Conservation (phyloP, 2,888 invertebrate genomes). For the Tubulanus polymorphus region DNA sequence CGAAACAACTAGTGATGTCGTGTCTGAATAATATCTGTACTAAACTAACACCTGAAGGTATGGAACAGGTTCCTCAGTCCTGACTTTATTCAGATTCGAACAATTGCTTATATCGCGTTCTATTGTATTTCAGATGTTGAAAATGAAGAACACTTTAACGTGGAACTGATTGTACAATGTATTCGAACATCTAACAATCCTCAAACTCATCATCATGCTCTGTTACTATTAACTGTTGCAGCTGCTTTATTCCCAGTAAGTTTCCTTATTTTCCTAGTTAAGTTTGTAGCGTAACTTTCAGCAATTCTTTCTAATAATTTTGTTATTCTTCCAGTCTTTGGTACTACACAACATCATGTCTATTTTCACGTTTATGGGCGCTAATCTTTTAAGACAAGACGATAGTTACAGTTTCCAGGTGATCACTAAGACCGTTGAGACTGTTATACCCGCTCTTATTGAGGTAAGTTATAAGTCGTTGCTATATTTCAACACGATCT, state of each 20-base stretch:
- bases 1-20: constrained; percentile 79
- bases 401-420: constrained; percentile 93
- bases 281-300: neutral
- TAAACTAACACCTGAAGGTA: neutral
- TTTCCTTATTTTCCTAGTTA: constrained; percentile 11
- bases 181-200: constrained; percentile 87
- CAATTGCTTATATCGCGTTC: neutral
- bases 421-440: constrained; percentile 82
- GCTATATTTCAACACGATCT: neutral
- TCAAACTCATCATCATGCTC: constrained; percentile 90
- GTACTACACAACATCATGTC: constrained; percentile 92
- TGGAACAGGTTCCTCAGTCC: too few relatives aligned
- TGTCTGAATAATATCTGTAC: constrained; percentile 60
- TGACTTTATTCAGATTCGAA: too few relatives aligned
- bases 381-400: constrained; percentile 85
- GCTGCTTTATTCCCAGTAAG: constrained; percentile 70
- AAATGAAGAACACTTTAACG: constrained; percentile 47
- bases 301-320: constrained; percentile 1
- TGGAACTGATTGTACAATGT: constrained; percentile 80
- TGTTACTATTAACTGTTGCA: constrained; percentile 75
- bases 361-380: constrained; percentile 97
- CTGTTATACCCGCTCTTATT: constrained; percentile 80
- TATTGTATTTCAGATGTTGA: constrained; percentile 1
- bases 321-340: constrained; percentile 54
- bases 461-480: constrained; percentile 46